phyloP scores from a whole-genome alignment of 2,113 vertebrate genomes.

The Stictonetta naevosa region DNA sequence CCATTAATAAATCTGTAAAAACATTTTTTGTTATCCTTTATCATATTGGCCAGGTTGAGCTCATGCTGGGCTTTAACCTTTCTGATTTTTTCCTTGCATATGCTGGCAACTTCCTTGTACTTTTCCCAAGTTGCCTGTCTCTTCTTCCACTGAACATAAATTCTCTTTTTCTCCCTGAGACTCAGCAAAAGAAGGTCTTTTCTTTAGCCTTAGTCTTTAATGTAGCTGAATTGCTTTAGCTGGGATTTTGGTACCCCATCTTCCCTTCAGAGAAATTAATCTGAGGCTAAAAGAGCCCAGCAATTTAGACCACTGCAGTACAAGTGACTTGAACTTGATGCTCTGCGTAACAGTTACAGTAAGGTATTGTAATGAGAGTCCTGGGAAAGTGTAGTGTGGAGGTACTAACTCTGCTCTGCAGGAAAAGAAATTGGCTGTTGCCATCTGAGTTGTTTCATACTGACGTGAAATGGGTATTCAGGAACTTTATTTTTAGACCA shows the following conservation, averaged over 20 bases:
- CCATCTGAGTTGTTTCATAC: neutral
- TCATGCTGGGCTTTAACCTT: no score
- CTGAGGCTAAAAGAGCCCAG: neutral
- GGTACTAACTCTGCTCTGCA: neutral
- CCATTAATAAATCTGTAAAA: no score
- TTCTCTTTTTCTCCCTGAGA: no score
- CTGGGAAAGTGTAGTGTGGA: neutral
- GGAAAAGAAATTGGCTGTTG: neutral
- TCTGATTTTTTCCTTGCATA: no score
- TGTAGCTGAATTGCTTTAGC: neutral
- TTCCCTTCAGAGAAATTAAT: neutral
- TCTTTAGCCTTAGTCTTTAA: constrained; percentile 24
- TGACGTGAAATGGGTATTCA: neutral
- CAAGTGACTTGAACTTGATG: neutral
- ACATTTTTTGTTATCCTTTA: no score
- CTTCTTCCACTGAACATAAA: no score
- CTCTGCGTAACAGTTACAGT: constrained; percentile 17
- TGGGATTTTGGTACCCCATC: neutral
- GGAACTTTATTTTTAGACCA: constrained; percentile 33
- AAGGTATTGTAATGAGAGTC: constrained; percentile 21
- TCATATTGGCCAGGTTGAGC: no score
- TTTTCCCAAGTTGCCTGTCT: no score
- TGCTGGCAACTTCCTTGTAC: no score
- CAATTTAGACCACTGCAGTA: constrained; percentile 43
- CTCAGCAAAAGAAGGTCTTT: neutral